Percentiles rank a stretch among this genome's conserved stretches.
These are phyloP conservation scores for Pseudorhombus dupliciocellatus DNA, from an alignment of 2,113 vertebrate species.

Conservation along the genomic window DNA sequence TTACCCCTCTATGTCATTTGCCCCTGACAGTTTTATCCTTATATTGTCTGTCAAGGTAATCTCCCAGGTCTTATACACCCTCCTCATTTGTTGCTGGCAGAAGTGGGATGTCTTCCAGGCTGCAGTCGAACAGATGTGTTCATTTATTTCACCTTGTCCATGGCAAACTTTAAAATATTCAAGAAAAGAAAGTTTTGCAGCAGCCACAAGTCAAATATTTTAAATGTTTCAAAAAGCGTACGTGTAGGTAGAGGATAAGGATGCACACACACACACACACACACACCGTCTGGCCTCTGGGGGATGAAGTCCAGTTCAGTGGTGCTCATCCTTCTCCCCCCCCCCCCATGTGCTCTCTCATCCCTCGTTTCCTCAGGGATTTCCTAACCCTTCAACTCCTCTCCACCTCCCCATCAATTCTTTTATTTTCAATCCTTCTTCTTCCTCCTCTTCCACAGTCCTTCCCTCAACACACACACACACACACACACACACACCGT, in stretches of 20 bases:
- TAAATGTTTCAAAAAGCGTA: not conserved
- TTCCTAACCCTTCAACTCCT: slow-evolving; percentile 38
- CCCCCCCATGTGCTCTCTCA: slow-evolving; percentile 28
- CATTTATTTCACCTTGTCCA: slow-evolving; percentile 18
- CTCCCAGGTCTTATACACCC: slow-evolving; percentile 19
- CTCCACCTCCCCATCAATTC: slow-evolving; percentile 37
- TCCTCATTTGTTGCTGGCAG: not conserved
- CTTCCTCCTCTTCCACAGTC: slow-evolving; percentile 25
- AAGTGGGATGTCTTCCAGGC: slow-evolving; percentile 8
- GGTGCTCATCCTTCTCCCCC: slow-evolving; percentile 51
- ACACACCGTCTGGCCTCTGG: slow-evolving; percentile 15
- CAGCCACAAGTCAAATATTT: not conserved
- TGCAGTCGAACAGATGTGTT: slow-evolving; percentile 3
- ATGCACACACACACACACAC: not conserved
- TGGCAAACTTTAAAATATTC: slow-evolving; percentile 7
- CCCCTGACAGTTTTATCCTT: slow-evolving; percentile 52
- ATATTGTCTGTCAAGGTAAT: slow-evolving; percentile 26
- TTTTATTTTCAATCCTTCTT: slow-evolving; percentile 19
- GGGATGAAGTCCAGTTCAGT: slow-evolving; percentile 19
- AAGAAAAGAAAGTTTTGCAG: not conserved
- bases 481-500: not conserved
- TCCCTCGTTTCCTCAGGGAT: slow-evolving; percentile 44
- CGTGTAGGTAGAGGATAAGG: not conserved
- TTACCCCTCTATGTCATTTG: slow-evolving; percentile 24
- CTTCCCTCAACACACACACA: no score